Conservation (phyloP, 2,113 vertebrate species). For the Prietella phreatophila region DNA sequence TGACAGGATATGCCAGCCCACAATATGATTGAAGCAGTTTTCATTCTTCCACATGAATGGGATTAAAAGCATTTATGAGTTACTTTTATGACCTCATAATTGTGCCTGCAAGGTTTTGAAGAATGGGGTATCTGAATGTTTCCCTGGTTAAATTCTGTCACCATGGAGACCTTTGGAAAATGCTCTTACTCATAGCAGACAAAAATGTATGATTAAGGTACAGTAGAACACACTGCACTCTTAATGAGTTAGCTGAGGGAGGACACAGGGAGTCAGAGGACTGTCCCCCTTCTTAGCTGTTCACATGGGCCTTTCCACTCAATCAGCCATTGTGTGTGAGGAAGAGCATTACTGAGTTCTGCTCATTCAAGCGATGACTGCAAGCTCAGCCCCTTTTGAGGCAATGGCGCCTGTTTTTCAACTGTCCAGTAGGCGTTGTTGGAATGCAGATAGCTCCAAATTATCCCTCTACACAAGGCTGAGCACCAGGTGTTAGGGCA, state of each 20-base stretch:
- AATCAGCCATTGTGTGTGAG: slow-evolving; percentile 52
- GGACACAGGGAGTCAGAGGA: not conserved
- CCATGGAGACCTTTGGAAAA: slow-evolving; percentile 28
- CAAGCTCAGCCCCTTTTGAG: slow-evolving; percentile 31
- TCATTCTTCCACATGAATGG: not conserved
- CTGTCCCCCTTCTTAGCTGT: slow-evolving; percentile 13
- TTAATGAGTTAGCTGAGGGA: not conserved
- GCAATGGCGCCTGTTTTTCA: slow-evolving; percentile 23
- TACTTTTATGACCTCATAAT: slow-evolving; percentile 23
- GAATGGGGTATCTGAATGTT: slow-evolving; percentile 14
- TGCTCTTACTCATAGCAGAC: not conserved
- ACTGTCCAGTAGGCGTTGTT: slow-evolving; percentile 22
- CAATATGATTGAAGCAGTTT: not conserved
- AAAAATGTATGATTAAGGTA: slow-evolving; percentile 27
- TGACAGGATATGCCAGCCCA: not conserved
- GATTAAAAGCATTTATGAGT: slow-evolving; percentile 24
- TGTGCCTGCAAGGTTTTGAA: not conserved
- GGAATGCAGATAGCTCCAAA: slow-evolving; percentile 39
- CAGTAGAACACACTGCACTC: not conserved
- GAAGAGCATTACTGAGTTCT: slow-evolving; percentile 12
- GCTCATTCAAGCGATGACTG: slow-evolving; percentile 42
- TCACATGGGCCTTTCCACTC: slow-evolving; percentile 44
- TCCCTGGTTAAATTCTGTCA: slow-evolving; percentile 1
- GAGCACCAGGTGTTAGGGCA: slow-evolving; percentile 32
- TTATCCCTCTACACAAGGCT: slow-evolving; percentile 42